A percentile compares a stretch with the other conserved stretches of the same genome.
Conservation (phyloP, 2,888 invertebrate species). For the Acrobasis consociella region DNA sequence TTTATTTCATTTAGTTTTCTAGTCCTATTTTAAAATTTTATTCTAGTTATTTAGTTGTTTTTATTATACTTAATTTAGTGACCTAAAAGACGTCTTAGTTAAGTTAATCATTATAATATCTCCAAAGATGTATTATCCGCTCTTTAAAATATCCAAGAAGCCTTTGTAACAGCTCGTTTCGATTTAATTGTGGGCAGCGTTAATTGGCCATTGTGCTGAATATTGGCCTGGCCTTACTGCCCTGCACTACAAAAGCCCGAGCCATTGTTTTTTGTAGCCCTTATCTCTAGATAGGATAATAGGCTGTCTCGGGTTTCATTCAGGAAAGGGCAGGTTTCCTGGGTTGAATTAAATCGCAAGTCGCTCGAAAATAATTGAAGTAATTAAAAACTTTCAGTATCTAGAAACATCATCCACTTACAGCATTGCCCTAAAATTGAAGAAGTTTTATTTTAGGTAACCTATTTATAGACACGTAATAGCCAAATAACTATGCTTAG, state of each 20-base stretch:
- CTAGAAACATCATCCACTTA: too few species aligned
- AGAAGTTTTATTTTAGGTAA: too few species aligned
- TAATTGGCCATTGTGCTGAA: conserved; percentile 68
- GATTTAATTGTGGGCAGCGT: conserved; percentile 68
- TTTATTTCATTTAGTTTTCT: too few species aligned
- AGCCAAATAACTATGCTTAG: too few species aligned
- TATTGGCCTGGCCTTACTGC: conserved; percentile 52
- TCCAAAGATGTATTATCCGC: conserved; percentile 36
- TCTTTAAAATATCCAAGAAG: conserved; percentile 43
- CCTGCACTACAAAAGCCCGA: conserved; percentile 49
- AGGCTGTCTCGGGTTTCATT: conserved; percentile 16
- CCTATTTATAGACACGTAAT: too few species aligned
- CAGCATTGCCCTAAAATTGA: too few species aligned
- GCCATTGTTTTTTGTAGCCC: conserved; percentile 44
- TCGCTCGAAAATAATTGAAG: too few species aligned
- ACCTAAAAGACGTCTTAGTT: too few species aligned
- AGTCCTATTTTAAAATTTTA: neutral
- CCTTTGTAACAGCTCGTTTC: conserved; percentile 49
- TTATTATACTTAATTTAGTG: too few species aligned
- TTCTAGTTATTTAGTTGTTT: neutral
- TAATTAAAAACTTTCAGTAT: too few species aligned
- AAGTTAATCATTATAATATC: neutral
- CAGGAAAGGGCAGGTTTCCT: neutral
- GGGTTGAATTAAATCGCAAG: too few species aligned
- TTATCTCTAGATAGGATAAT: conserved; percentile 21